Evolutionary conservation across 1,140 invertebrate genomes (phyloP).

Genomic region (Amphibalanus amphitrite): DNA sequence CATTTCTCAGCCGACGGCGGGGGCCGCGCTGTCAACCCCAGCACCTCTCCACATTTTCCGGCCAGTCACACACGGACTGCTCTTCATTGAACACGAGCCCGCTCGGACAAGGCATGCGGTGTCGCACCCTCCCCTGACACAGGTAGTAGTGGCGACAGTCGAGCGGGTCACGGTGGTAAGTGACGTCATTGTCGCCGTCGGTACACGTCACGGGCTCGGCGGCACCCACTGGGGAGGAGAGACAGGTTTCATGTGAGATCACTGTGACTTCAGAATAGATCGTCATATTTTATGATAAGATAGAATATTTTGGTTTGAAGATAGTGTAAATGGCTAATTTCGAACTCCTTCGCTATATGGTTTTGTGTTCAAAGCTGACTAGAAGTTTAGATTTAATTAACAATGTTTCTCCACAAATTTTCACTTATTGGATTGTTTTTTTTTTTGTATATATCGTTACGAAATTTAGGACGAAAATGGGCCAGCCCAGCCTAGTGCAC

Average conservation of each 20-base stretch:
- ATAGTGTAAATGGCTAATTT: background rate
- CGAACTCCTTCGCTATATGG: too few species aligned
- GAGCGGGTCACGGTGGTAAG: conserved; percentile 71
- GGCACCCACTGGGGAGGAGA: conserved; percentile 24
- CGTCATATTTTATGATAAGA: conserved; percentile 8
- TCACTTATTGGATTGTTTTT: too few species aligned
- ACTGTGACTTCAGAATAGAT: background rate
- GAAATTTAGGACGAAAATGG: too few species aligned
- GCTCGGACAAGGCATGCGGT: conserved; percentile 88
- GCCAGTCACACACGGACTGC: conserved; percentile 71
- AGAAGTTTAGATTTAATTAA: too few species aligned
- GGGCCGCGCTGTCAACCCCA: background rate
- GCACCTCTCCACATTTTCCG: conserved; percentile 51
- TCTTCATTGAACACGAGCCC: conserved; percentile 70
- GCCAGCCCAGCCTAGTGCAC: too few species aligned
- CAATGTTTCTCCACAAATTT: too few species aligned
- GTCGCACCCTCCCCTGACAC: conserved; percentile 81
- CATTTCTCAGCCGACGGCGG: background rate
- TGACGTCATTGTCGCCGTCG: conserved; percentile 83
- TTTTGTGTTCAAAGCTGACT: too few species aligned
- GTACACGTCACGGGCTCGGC: conserved; percentile 74
- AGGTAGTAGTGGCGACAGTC: conserved; percentile 89
- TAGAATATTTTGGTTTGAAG: conserved; percentile 4
- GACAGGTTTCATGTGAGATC: conserved; percentile 4
- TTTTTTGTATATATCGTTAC: too few species aligned